These are phyloP conservation scores for Gorsachius magnificus DNA, from an alignment of 2,797 vertebrate genomes.

Conservation along the genomic window DNA sequence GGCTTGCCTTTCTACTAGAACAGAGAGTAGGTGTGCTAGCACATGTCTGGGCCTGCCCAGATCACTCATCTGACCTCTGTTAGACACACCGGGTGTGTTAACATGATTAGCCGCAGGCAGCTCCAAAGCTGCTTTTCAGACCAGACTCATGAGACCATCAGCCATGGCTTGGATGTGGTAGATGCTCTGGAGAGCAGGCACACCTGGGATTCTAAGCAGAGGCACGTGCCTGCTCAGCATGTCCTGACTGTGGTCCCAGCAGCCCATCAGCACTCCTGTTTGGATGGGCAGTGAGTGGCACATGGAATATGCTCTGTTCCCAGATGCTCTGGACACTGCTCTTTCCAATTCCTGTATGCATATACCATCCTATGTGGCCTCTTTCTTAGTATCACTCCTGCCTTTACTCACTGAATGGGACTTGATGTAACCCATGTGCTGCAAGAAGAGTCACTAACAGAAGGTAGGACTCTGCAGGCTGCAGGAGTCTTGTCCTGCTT, in stretches of 20 bases:
- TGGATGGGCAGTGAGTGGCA: not conserved
- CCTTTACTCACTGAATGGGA: not conserved
- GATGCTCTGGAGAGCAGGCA: not conserved
- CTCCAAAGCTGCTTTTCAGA: not conserved
- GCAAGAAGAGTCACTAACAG: not conserved
- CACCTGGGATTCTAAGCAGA: not conserved
- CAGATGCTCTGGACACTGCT: not conserved
- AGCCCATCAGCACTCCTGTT: not conserved
- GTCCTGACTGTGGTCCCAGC: not conserved
- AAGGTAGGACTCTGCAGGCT: not conserved
- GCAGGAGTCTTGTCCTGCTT: not conserved
- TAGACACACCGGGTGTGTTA: not conserved
- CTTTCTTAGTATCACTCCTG: not conserved
- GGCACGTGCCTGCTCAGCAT: not conserved
- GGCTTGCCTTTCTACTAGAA: not conserved
- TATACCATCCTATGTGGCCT: not conserved
- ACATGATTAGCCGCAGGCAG: not conserved
- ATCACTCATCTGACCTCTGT: fast-evolving
- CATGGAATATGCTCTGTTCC: not conserved
- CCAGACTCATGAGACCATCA: not conserved
- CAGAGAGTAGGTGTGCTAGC: not conserved
- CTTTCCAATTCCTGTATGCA: not conserved
- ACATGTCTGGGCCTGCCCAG: not conserved
- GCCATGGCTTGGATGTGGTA: not conserved
- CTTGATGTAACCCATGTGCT: not conserved